Percentiles rank a stretch among this genome's conserved stretches.
Evolutionary conservation across 2,113 vertebrate species (phyloP).

Genomic region (Dicerorhinus sumatrensis): DNA sequence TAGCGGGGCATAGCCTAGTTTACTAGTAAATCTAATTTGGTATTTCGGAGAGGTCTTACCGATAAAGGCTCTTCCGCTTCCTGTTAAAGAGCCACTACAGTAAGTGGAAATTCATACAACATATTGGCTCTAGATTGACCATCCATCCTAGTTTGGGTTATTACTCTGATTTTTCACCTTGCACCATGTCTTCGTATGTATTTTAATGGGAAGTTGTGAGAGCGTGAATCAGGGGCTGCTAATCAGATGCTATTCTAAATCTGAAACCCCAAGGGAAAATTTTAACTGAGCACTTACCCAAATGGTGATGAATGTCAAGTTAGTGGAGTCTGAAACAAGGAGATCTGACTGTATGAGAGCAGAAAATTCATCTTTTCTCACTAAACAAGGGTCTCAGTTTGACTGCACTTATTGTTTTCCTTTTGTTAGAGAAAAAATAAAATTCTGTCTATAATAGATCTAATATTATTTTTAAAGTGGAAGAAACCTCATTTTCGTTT

Average conservation of each 20-base stretch:
- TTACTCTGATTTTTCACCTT: background rate
- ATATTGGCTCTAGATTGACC: background rate
- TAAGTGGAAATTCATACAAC: background rate
- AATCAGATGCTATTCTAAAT: background rate
- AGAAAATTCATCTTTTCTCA: slow-evolving; percentile 52
- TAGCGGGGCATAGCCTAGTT: background rate
- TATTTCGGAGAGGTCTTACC: background rate
- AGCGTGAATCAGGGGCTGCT: background rate
- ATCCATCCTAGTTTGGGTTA: background rate
- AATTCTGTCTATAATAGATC: background rate
- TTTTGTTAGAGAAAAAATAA: slow-evolving; percentile 51
- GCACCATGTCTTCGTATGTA: background rate
- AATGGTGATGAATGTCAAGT: slow-evolving; percentile 60
- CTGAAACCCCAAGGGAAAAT: slow-evolving; percentile 17
- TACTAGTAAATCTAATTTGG: background rate
- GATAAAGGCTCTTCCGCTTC: background rate
- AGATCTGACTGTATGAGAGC: background rate
- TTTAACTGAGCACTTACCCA: background rate
- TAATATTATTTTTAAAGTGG: background rate
- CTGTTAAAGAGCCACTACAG: background rate
- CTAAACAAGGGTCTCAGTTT: slow-evolving; percentile 64
- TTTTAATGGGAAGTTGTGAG: background rate
- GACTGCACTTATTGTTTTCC: slow-evolving; percentile 69
- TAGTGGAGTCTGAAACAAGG: background rate
- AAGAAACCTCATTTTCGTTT: background rate